A percentile compares a stretch with the other conserved stretches of the same genome.
phyloP scores from a whole-genome alignment of 2,888 invertebrate genomes.

The Slavum lentiscoides region DNA sequence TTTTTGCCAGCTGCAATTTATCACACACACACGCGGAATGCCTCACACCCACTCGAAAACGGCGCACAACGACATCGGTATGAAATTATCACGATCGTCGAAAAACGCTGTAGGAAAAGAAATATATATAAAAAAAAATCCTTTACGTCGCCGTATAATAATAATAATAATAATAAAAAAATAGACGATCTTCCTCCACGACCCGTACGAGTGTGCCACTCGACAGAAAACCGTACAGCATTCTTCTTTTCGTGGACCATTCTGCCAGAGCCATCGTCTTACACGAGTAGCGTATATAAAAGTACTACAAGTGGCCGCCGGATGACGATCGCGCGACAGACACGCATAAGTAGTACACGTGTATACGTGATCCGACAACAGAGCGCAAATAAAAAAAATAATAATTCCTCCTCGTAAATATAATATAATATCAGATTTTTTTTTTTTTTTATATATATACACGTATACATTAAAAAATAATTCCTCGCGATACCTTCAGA shows the following conservation, averaged over 20 bases:
- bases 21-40: no score
- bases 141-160: background rate
- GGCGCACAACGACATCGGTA: no score
- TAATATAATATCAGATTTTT: no score
- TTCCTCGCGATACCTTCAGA: slow-evolving; percentile 30
- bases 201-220: slow-evolving; percentile 44
- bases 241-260: slow-evolving; percentile 29
- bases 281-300: background rate
- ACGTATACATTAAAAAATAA: slow-evolving; percentile 40
- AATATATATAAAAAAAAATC: no score
- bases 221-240: slow-evolving; percentile 25
- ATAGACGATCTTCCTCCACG: no score
- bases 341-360: background rate
- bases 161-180: background rate
- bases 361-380: no score
- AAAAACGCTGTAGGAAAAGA: no score
- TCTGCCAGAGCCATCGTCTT: no score
- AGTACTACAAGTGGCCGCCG: background rate
- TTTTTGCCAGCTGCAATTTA: no score
- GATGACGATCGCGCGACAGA: slow-evolving; percentile 11
- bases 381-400: no score
- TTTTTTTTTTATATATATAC: slow-evolving; percentile 1
- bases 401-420: background rate
- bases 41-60: no score
- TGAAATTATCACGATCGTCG: no score